Percentiles rank a stretch among this genome's conserved stretches.
These are phyloP conservation scores for Leptogaster cylindrica DNA, from an alignment of 2,888 invertebrate genomes.

Conservation along the genomic window DNA sequence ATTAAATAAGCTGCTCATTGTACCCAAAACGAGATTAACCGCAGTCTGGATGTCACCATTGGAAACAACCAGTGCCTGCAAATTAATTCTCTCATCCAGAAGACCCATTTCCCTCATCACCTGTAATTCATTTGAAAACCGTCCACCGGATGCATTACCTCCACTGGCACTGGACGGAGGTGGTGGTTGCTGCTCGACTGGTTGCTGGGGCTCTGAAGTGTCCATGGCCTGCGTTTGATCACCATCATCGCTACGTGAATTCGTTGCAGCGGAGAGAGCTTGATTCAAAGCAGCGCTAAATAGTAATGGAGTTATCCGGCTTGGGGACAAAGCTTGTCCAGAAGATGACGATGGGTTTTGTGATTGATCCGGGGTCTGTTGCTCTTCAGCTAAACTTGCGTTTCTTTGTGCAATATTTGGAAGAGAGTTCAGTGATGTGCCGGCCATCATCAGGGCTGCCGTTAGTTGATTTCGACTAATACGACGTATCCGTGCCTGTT, in stretches of 20 bases:
- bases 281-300: conserved; percentile 79
- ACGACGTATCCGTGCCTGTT: conserved; percentile 57
- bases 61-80: conserved; percentile 79
- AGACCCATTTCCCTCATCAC: conserved; percentile 94
- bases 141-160: conserved; percentile 54
- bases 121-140: conserved; percentile 67
- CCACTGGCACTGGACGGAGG: conserved; percentile 43
- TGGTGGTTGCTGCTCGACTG: neutral
- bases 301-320: conserved; percentile 75
- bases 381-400: conserved; percentile 49
- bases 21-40: conserved; percentile 80
- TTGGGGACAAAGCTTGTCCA: neutral
- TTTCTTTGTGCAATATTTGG: conserved; percentile 60
- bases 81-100: conserved; percentile 79
- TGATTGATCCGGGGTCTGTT: neutral
- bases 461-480: conserved; percentile 60
- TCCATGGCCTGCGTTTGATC: conserved; percentile 50
- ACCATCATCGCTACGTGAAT: conserved; percentile 8
- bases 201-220: conserved; percentile 47
- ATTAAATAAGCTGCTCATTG: conserved; percentile 9
- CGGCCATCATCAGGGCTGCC: conserved; percentile 57
- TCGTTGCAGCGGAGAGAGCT: conserved; percentile 64
- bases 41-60: conserved; percentile 90
- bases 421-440: conserved; percentile 58
- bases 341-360: neutral